Evolutionary conservation across 64 coral and sea anemone genomes (phyloP).

Genomic region (Catalaphyllia jardinei): DNA sequence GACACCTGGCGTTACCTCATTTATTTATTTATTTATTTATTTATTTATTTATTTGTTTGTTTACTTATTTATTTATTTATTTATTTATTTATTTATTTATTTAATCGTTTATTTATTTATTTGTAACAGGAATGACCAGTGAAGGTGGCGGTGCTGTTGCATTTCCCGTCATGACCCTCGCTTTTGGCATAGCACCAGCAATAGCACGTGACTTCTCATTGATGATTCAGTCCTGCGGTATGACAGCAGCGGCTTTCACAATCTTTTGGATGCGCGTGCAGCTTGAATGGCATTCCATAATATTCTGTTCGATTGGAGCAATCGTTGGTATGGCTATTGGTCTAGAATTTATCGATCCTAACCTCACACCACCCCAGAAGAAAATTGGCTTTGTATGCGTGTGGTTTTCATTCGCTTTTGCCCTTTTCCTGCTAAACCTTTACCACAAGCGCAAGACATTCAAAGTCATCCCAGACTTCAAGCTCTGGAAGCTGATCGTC

Average conservation of each 20-base stretch:
- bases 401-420: slow-evolving; percentile 89
- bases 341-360: slow-evolving; percentile 78
- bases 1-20: too few species aligned
- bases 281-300: slow-evolving; percentile 66
- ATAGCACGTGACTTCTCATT: slow-evolving; percentile 85
- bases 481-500: slow-evolving; percentile 68
- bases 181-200: slow-evolving; percentile 60
- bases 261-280: slow-evolving; percentile 87
- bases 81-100: too few species aligned
- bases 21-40: not conserved
- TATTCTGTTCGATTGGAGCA: slow-evolving; percentile 78
- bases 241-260: slow-evolving; percentile 82
- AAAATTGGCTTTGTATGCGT: slow-evolving; percentile 88
- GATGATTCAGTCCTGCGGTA: slow-evolving; percentile 86
- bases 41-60: too few species aligned
- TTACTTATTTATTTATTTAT: too few species aligned
- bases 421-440: slow-evolving; percentile 76
- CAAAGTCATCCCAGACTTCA: slow-evolving; percentile 72
- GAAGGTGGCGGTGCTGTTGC: slow-evolving; percentile 82
- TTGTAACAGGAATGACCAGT: slow-evolving; percentile 76
- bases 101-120: too few species aligned
- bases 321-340: slow-evolving; percentile 66
- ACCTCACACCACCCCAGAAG: slow-evolving; percentile 77
- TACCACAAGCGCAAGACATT: slow-evolving; percentile 78
- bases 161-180: slow-evolving; percentile 83